Base-by-base conservation (phyloP, 2,888 invertebrate species). In the Actias luna region DNA sequence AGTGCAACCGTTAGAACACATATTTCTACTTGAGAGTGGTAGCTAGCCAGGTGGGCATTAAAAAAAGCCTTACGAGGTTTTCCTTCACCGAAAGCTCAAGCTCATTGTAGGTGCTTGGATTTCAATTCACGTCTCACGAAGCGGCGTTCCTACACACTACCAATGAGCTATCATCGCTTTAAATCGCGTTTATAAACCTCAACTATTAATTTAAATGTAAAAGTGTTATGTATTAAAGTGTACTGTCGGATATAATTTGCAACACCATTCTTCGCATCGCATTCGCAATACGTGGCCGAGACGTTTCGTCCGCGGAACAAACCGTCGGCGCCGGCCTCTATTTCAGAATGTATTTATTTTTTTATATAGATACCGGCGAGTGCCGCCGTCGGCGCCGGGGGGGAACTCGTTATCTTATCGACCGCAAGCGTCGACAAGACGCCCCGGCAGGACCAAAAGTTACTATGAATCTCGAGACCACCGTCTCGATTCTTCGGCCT, bases 341-440 rank as follows among this genome's bases (percentile, higher is more conserved):
- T 84, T 86, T 83, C 82, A 83, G 78, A 84, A 85, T 80, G 83
- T 50, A 50, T 29, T 29, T 46, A n/a, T n/a, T 55, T 86, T 87
- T 85, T 85, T 83, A 81, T 80, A 79, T 76, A 79, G 77, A 76
- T 67, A 77, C 78, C 75, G 78, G 73, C 79, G 79, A 71, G 61
- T 63, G 66, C 66, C 60, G 63, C 62, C 63, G 69, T 65, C 39
- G 35, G 14, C 52, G 35, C n/a, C n/a, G 22, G 68, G 69, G 64
- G 72, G 74, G 72, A 72, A 70, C 66, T 66, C 72, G n/a, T 80
- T 80, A 79, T 80, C 79, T 80, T 78, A 78, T 80, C 79, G 71
- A 70, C 78, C 74, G 73, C 84, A 79, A 83, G 82, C 87, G 83
- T 74, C 83, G 75, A 72, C 80, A 73, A 74, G 82, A 76, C 87